A percentile compares a stretch with the other conserved stretches of the same genome.
Evolutionary conservation across 2,113 vertebrate genomes (phyloP).

Genomic region (Bucco capensis): DNA sequence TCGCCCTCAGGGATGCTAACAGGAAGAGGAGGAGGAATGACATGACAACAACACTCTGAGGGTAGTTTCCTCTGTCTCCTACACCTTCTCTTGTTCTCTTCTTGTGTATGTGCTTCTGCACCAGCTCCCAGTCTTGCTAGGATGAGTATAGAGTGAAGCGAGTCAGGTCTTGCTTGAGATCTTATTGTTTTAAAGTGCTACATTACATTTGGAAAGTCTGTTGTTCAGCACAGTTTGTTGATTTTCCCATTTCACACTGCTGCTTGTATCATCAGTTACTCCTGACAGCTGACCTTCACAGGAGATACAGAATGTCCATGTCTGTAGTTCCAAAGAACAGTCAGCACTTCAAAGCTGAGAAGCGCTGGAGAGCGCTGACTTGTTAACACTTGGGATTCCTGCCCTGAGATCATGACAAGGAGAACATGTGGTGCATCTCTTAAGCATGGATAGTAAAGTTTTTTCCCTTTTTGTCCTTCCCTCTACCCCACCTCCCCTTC

Average conservation of each 20-base stretch:
- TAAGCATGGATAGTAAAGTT: too few relatives aligned
- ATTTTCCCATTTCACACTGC: not conserved
- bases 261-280: not conserved
- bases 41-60: rapidly evolving
- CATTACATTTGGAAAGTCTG: not conserved
- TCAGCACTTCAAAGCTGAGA: not conserved
- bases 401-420: not conserved
- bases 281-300: constrained; percentile 40
- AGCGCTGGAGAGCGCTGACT: not conserved
- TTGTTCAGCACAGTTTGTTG: not conserved
- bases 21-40: rapidly evolving
- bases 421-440: not conserved
- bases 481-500: not conserved
- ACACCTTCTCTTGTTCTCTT: not conserved
- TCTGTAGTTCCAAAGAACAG: not conserved
- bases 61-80: not conserved
- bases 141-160: not conserved
- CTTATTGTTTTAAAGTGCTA: not conserved
- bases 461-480: not conserved
- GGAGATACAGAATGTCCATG: not conserved
- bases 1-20: not conserved
- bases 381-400: not conserved
- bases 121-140: not conserved
- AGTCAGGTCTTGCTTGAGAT: not conserved
- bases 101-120: not conserved